phyloP scores from a whole-genome alignment of 2,888 invertebrate species.

The Caprella mutica region DNA sequence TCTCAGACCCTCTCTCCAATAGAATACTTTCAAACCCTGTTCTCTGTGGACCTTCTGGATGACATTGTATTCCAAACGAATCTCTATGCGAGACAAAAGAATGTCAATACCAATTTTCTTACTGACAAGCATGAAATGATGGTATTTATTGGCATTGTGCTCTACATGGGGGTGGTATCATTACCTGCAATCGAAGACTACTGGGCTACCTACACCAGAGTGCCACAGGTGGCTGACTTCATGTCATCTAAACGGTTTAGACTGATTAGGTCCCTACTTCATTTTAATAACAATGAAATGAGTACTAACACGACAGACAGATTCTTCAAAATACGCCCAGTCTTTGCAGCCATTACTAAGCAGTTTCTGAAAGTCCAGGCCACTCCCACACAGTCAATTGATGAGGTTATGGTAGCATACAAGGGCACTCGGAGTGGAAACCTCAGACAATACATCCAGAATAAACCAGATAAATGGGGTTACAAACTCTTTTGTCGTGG shows the following conservation, averaged over 20 bases:
- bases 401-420: conserved; percentile 20
- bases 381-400: conserved; percentile 8
- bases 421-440: no score
- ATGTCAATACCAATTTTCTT: conserved; percentile 6
- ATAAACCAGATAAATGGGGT: conserved; percentile 16
- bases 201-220: conserved; percentile 6
- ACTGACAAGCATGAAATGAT: conserved; percentile 2
- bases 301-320: no score
- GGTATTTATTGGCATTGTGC: conserved; percentile 2
- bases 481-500: conserved; percentile 16
- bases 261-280: conserved; percentile 3
- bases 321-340: conserved; percentile 15
- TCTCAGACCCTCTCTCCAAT: background rate
- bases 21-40: conserved; percentile 8
- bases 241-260: no score
- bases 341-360: conserved; percentile 10
- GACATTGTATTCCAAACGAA: conserved; percentile 16
- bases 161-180: conserved; percentile 12
- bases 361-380: conserved; percentile 11
- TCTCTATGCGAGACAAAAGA: conserved; percentile 11
- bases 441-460: no score
- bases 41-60: conserved; percentile 8
- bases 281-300: conserved; percentile 17
- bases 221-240: conserved; percentile 11
- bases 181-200: conserved; percentile 15